A percentile compares a stretch with the other conserved stretches of the same genome.
These are phyloP conservation scores for Ceratoteleas bidentatus DNA, from an alignment of 1,140 invertebrate genomes.

Conservation along the genomic window DNA sequence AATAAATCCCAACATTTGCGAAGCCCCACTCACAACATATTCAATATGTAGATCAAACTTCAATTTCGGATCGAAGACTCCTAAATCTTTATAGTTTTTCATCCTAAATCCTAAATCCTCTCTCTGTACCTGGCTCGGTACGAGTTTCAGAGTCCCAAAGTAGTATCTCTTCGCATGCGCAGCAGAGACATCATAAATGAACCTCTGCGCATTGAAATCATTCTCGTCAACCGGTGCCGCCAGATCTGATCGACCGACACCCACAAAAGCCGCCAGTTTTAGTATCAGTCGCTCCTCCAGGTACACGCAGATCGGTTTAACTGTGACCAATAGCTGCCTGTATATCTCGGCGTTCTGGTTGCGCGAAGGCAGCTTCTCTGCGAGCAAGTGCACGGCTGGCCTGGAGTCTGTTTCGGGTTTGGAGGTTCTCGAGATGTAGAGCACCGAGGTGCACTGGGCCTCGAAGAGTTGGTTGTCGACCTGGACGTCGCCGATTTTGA, in stretches of 20 bases:
- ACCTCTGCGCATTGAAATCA: slow-evolving; percentile 88
- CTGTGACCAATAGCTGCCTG: slow-evolving; percentile 89
- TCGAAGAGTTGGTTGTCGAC: slow-evolving; percentile 95
- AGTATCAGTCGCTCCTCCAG: slow-evolving; percentile 94
- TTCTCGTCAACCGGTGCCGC: slow-evolving; percentile 84
- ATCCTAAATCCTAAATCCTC: no score
- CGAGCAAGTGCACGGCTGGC: slow-evolving; percentile 85
- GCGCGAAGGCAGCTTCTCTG: slow-evolving; percentile 86
- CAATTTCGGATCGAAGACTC: no score
- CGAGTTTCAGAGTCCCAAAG: slow-evolving; percentile 92
- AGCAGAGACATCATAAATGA: slow-evolving; percentile 90
- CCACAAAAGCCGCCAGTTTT: slow-evolving; percentile 89
- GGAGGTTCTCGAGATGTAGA: slow-evolving; percentile 85
- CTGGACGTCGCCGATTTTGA: slow-evolving; percentile 90
- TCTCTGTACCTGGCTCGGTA: slow-evolving; percentile 86
- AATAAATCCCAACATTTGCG: no score
- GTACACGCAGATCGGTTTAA: slow-evolving; percentile 92
- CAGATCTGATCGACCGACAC: slow-evolving; percentile 77
- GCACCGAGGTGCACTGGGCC: slow-evolving; percentile 90
- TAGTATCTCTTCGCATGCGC: slow-evolving; percentile 93
- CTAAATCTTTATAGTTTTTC: no score
- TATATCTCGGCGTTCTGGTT: slow-evolving; percentile 87
- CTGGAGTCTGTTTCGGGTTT: slow-evolving; percentile 78
- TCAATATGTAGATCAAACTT: no score
- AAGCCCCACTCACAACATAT: no score